Evolutionary conservation across 2,797 vertebrate species (phyloP), one percentile per base, ranked within the genome.

Genomic region (Heliangelus exortis): DNA sequence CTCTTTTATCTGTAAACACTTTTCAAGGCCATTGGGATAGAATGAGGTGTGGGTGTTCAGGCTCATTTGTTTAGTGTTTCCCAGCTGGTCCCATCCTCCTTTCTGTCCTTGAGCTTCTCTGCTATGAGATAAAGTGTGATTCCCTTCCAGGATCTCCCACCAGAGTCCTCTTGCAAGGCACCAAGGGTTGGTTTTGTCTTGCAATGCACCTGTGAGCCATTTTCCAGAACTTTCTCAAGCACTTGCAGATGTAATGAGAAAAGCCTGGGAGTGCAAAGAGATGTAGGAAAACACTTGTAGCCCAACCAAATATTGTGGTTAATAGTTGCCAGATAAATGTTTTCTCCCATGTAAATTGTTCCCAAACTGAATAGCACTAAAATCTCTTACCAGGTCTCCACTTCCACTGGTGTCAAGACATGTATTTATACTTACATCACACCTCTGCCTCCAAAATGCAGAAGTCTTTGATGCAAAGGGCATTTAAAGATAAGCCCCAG

Each of bases 21-120:
- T 84, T 66, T 72, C 94, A 91, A 93, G 91, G 90, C 88, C 63
- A 13, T 78, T 81, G 59, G 63, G 81, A 63, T 31, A 75, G 73
- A 72, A 66, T 16, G 61, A 85, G 39, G 9, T 63, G 69, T 62
- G 77, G 25, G 63, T 39, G 67, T 39, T 63, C 25, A 63, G 74
- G 34, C 55, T 66, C 87, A 62, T 69, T 41, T 59, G 34, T 75
- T 90, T 43, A 48, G 62, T 43, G 29, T 33, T 92, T 90, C 74
- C 79, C 80, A 84, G 83, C 69, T 73, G 74, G n/a, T 81, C 41
- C n/a, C 41, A 34, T 71, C 57, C 82, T 74, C 84, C 72, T 50
- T 73, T 67, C 71, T 71, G 71, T 47, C 92, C 84, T 77, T 79
- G 55, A 71, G 54, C 14, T 76, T 87, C 67, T 45, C 68, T 39